Evolutionary conservation across 2,113 vertebrate species (phyloP).

Genomic region (Pagrus major): DNA sequence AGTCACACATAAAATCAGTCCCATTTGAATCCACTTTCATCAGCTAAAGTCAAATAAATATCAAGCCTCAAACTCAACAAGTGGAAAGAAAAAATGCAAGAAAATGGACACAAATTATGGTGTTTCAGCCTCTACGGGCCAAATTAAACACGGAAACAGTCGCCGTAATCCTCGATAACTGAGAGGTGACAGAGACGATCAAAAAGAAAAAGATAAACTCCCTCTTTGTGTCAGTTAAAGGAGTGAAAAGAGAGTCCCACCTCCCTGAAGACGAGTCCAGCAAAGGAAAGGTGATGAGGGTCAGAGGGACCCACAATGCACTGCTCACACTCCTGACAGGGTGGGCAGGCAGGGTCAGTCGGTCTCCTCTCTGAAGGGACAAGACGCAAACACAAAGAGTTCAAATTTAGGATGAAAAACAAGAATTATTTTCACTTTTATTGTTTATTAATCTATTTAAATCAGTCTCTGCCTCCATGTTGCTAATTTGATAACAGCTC

Average conservation of each 20-base stretch:
- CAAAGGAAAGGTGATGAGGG: neutral
- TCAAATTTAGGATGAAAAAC: neutral
- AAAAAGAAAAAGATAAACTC: neutral
- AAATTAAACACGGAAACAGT: neutral
- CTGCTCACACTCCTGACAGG: neutral
- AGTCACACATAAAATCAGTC: neutral
- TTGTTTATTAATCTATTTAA: neutral
- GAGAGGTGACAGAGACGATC: neutral
- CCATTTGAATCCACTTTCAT: neutral
- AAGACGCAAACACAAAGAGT: neutral
- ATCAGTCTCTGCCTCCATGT: neutral
- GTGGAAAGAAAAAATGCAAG: constrained; percentile 1
- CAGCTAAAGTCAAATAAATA: constrained; percentile 3
- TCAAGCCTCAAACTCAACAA: neutral
- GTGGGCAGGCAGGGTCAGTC: neutral
- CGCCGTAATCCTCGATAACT: neutral
- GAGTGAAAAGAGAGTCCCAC: constrained; percentile 3
- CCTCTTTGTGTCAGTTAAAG: neutral
- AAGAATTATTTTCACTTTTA: neutral
- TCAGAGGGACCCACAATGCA: constrained; percentile 14
- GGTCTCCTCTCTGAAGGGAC: neutral
- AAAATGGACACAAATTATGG: neutral
- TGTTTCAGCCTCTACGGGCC: neutral
- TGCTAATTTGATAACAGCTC: constrained; percentile 15
- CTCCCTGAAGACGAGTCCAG: neutral